These are phyloP conservation scores for Pachycephala philippinensis DNA, from an alignment of 2,113 vertebrate species.

Conservation along the genomic window DNA sequence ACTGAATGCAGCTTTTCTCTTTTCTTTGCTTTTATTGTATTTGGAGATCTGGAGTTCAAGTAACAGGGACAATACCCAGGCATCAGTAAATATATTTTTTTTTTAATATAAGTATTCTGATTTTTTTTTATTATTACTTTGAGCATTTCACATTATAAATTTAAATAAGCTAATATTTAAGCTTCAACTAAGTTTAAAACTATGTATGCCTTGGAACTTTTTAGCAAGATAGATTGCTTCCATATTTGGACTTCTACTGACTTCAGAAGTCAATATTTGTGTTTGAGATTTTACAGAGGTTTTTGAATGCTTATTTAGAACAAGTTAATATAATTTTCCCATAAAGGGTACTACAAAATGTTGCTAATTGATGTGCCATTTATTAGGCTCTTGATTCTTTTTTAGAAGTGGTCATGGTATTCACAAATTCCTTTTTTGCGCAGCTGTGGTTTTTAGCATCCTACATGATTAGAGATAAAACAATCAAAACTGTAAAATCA, in stretches of 20 bases:
- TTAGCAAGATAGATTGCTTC: not conserved
- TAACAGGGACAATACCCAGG: not conserved
- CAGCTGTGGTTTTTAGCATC: not conserved
- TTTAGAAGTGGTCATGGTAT: not conserved
- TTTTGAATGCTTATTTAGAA: not conserved
- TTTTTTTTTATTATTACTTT: not conserved
- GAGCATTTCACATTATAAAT: not conserved
- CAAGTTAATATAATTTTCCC: not conserved
- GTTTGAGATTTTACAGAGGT: not conserved
- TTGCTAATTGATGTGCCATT: not conserved
- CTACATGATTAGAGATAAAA: not conserved
- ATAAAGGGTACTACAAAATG: not conserved
- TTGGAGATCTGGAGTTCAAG: not conserved
- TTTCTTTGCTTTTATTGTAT: not conserved
- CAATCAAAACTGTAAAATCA: not conserved
- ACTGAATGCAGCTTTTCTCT: not conserved
- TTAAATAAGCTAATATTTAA: not conserved
- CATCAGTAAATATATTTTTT: not conserved
- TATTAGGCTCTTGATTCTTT: not conserved
- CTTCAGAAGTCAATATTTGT: not conserved
- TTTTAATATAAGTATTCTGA: not conserved
- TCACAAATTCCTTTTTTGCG: not conserved
- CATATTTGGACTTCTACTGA: not conserved
- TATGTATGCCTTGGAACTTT: not conserved
- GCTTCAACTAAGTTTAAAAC: not conserved